Conservation (phyloP, 1,140 invertebrate genomes). For the Nasonia vitripennis region DNA sequence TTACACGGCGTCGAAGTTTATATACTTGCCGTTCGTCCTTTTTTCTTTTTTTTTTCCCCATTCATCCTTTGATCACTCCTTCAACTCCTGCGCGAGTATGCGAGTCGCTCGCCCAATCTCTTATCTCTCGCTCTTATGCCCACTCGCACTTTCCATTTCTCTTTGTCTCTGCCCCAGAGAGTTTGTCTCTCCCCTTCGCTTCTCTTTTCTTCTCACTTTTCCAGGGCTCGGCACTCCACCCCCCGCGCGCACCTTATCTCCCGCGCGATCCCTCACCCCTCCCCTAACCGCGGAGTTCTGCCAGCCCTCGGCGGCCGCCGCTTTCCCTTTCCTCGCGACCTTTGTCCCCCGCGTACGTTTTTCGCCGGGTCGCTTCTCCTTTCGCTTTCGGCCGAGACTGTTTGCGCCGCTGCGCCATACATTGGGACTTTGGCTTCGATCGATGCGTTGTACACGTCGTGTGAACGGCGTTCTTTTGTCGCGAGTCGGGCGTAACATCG, state of each 20-base stretch:
- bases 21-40: background rate
- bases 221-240: conserved; percentile 15
- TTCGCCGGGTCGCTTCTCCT: too few relatives aligned
- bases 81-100: too few relatives aligned
- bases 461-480: too few relatives aligned
- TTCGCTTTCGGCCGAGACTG: too few relatives aligned
- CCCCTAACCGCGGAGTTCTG: too few relatives aligned
- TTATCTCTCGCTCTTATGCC: background rate
- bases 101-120: too few relatives aligned
- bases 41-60: too few relatives aligned
- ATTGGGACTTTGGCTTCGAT: too few relatives aligned
- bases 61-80: background rate
- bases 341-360: too few relatives aligned
- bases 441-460: too few relatives aligned
- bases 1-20: background rate
- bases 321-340: background rate
- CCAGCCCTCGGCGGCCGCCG: too few relatives aligned
- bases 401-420: too few relatives aligned
- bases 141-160: conserved; percentile 32
- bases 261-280: conserved; percentile 20
- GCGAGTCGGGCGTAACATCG: background rate
- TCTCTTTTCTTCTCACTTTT: background rate
- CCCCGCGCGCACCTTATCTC: conserved; percentile 33
- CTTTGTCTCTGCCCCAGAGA: background rate
- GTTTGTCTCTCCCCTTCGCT: background rate